Evolutionary conservation across 2,888 invertebrate species (phyloP), one percentile per base, ranked within the genome.

Genomic region (Strigamia transsilvanica): DNA sequence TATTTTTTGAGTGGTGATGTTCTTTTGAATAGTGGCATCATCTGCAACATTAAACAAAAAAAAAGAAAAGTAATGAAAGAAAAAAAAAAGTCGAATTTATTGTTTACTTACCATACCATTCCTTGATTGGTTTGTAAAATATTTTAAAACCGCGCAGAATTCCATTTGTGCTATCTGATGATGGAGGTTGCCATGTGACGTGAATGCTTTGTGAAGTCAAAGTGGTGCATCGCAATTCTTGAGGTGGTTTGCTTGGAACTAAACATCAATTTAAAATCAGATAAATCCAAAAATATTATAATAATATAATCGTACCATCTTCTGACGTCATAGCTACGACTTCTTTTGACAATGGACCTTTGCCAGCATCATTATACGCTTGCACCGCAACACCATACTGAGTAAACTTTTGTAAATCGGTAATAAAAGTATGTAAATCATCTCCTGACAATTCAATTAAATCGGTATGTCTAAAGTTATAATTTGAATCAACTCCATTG

Each of bases 71-170:
- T 27, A 18, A 9, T 21, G 0, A 4, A 18, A 18, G 6, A 18
- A 18, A 18, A 15, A n/a, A 51, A 51, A 6, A 51, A 51, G 0
- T 18, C 4, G 6, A 56, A 9, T 56, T 79, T 15, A 12, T 13
- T n/a, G 7, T 80, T 13, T 87, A 92, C 93, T 91, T 89, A 94
- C 94, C 96, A 90, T 95, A 95, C 96, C 96, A 96, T 84, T 93
- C 92, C 84, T 95, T 94, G 85, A 94, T 94, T 66, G 96, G 95
- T 85, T 96, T 95, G 87, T 96, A 96, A 83, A 96, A 92, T 83
- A 96, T 95, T 89, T 97, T 97, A 90, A 98, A 98, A 13, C 97
- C 97, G 88, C 97, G 96, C 86, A 98, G 96, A 61, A 97, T 93
- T 84, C 98, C 98, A 87, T 98, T 97, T 73, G 97, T 95, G 46